Evolutionary conservation across 2,113 vertebrate species (phyloP).

Genomic region (Mandrillus leucophaeus): DNA sequence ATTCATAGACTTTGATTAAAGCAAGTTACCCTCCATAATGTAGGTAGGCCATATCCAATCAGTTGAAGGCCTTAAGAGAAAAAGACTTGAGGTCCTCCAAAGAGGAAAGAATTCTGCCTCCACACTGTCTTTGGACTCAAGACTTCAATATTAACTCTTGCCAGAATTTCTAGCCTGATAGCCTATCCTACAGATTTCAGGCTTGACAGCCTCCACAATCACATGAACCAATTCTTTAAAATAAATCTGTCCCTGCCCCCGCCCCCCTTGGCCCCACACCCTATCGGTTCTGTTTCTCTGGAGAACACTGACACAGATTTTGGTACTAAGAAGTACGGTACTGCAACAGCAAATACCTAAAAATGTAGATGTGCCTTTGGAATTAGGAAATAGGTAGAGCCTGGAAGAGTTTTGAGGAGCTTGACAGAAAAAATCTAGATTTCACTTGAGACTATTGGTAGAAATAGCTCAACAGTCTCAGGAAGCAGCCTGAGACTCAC

Average conservation of each 20-base stretch:
- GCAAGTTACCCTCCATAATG: neutral
- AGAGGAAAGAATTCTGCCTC: neutral
- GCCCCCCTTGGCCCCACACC: too few relatives aligned
- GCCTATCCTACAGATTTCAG: neutral
- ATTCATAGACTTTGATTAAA: neutral
- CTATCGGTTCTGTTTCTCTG: neutral
- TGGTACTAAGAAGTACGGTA: neutral
- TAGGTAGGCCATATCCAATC: neutral
- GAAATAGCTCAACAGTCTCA: neutral
- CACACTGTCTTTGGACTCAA: neutral
- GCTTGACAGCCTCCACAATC: neutral
- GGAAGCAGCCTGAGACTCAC: too few relatives aligned
- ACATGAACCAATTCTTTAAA: neutral
- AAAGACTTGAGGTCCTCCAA: neutral
- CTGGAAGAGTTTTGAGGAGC: neutral
- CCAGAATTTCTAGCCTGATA: neutral
- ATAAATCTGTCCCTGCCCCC: neutral
- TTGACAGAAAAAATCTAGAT: neutral
- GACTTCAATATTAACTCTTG: neutral
- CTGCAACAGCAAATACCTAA: neutral
- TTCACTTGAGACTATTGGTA: neutral
- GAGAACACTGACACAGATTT: neutral
- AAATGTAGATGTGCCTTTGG: neutral
- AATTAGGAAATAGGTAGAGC: neutral
- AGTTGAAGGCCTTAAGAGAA: neutral